Percentiles rank a stretch among this genome's conserved stretches.
Evolutionary conservation across 2,888 invertebrate species (phyloP).

Genomic region (Acanthopleura granulata): DNA sequence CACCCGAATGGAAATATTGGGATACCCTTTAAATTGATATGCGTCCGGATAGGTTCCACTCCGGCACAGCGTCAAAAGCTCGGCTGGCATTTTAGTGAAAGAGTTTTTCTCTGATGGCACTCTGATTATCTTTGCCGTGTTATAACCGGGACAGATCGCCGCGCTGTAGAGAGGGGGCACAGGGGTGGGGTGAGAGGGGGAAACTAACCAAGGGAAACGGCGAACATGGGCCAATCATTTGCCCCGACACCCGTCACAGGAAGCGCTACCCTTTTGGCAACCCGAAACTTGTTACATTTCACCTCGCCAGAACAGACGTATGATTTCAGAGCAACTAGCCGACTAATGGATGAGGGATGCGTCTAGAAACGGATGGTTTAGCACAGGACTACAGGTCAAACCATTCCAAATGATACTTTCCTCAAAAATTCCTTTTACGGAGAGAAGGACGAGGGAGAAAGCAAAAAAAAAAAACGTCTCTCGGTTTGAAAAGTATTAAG

Average conservation of each 20-base stretch:
- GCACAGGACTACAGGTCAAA: not conserved
- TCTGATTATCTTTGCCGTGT: no score
- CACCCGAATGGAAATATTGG: constrained; percentile 14
- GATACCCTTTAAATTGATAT: constrained; percentile 20
- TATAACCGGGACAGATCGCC: no score
- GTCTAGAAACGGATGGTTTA: not conserved
- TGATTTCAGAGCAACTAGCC: constrained; percentile 3
- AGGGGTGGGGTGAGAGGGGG: not conserved
- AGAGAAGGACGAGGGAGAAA: no score
- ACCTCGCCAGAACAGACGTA: not conserved
- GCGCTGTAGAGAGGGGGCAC: no score
- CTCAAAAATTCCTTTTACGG: not conserved
- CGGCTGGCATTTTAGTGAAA: not conserved
- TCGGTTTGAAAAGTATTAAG: not conserved
- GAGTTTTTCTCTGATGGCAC: no score
- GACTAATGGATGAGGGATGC: constrained; percentile 13
- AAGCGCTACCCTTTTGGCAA: not conserved
- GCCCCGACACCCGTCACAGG: not conserved
- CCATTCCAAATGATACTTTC: not conserved
- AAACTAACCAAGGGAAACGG: constrained; percentile 14
- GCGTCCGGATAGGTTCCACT: not conserved
- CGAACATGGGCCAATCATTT: not conserved
- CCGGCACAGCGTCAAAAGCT: not conserved
- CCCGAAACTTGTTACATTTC: constrained; percentile 12
- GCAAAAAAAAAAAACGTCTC: not conserved